Evolutionary conservation across 2,888 invertebrate species (phyloP), one percentile per base, ranked within the genome.

Genomic region (Amorpha juglandis): DNA sequence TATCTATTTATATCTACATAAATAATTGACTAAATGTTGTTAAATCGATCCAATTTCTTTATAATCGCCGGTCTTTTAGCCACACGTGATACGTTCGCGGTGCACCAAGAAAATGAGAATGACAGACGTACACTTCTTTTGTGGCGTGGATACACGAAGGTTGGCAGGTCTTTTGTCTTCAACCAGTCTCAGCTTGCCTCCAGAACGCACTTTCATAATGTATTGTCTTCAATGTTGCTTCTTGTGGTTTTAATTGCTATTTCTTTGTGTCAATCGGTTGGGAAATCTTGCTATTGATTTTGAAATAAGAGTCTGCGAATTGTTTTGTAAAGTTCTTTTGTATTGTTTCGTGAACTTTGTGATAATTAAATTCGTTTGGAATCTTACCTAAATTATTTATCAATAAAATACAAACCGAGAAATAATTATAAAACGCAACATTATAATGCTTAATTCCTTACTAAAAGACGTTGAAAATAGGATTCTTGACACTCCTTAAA

Each of bases 91-190:
- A 80, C 80, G 77, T 80, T 75, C 76, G 82, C 78, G 83, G 78
- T 84, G 83, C 83, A 84, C 74, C 74, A 75, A 79, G 83, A 84
- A 87, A 89, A 89, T 89, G 87, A 85, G 85, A 88, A 87, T 87
- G 88, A 88, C 87, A 85, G 79, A 84, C 78, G 82, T 80, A 84
- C 81, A 80, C 80, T 84, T 88, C 86, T 89, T 87, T 89, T 90
- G 88, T 86, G 76, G 4, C 16, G 50, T 19, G 50, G 19, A 78
- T 70, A 66, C 71, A 67, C 66, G 50, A 62, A 58, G 62, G 66
- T 67, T 68, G 63, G 35, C 55, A 38, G 38, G 16, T 64, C 65
- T 69, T 67, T 67, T 67, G 65, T 65, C 38, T 65, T 35, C 47
- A 45, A 19, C 12, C 58, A n/a, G 58, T 38, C 14, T 11, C 38